These are phyloP conservation scores for Epicampocera succincta DNA, from an alignment of 2,888 invertebrate genomes.

Conservation along the genomic window DNA sequence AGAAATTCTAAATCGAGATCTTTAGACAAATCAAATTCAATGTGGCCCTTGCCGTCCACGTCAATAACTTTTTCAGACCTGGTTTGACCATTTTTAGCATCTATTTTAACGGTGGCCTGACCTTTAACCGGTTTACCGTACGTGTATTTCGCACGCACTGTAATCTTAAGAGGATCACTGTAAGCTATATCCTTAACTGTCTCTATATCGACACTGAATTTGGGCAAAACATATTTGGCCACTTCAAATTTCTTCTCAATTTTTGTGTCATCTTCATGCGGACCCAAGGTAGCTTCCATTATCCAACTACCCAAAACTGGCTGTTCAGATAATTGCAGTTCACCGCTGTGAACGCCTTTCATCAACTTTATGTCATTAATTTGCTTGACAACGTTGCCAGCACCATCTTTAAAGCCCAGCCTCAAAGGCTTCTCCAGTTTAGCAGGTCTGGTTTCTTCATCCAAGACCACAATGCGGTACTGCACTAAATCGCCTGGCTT, in stretches of 20 bases:
- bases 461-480: constrained; percentile 87
- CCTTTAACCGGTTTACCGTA: constrained; percentile 93
- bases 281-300: constrained; percentile 84
- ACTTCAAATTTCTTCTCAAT: constrained; percentile 67
- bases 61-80: constrained; percentile 85
- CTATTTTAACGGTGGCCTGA: constrained; percentile 89
- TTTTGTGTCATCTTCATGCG: constrained; percentile 70
- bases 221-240: constrained; percentile 70
- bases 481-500: constrained; percentile 91
- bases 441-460: constrained; percentile 86
- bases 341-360: constrained; percentile 88
- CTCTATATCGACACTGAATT: constrained; percentile 90
- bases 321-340: constrained; percentile 88
- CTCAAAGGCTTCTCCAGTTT: constrained; percentile 73
- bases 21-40: constrained; percentile 88
- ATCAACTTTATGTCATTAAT: constrained; percentile 87
- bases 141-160: constrained; percentile 85
- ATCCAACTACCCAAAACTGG: constrained; percentile 94
- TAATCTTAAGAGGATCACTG: constrained; percentile 86
- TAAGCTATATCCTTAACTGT: constrained; percentile 91
- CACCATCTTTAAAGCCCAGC: constrained; percentile 84
- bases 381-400: constrained; percentile 90
- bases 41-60: constrained; percentile 85
- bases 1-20: constrained; percentile 88
- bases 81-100: constrained; percentile 13